Evolutionary conservation across 35 echinoderm and acorn worm genomes (phyloP).

Genomic region (Stichopus chloronotus): DNA sequence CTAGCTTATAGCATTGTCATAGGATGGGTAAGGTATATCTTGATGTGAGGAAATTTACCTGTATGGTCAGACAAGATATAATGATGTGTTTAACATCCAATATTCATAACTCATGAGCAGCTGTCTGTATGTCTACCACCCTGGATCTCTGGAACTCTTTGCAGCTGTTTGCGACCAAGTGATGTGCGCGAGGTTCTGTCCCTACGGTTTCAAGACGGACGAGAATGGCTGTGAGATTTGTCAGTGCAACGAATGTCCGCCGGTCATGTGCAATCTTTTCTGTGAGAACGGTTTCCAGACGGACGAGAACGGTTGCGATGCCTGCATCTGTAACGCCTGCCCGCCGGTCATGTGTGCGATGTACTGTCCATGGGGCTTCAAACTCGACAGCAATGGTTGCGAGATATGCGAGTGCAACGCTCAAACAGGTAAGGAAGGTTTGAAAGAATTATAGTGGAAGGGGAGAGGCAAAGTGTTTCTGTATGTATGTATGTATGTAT

Average conservation of each 20-base stretch:
- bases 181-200: conserved; percentile 48
- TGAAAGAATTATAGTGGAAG: not conserved
- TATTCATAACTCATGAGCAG: no score
- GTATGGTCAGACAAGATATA: no score
- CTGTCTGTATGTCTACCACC: no score
- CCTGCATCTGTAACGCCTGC: conserved; percentile 43
- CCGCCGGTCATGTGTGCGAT: conserved; percentile 57
- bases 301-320: conserved; percentile 54
- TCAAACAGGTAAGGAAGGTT: conserved; percentile 19
- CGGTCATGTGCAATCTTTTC: conserved; percentile 50
- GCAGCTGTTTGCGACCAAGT: conserved; percentile 39
- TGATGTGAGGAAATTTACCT: no score
- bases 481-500: not conserved
- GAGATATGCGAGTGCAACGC: conserved; percentile 70
- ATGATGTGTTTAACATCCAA: no score
- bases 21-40: not conserved
- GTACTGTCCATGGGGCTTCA: conserved; percentile 54
- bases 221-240: conserved; percentile 61
- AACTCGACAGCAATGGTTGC: conserved; percentile 47
- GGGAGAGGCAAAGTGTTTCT: no score
- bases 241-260: conserved; percentile 49
- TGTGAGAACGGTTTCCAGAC: conserved; percentile 59
- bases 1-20: not conserved
- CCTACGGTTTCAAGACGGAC: conserved; percentile 41
- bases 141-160: not conserved